Evolutionary conservation across 2,888 invertebrate genomes (phyloP).

Genomic region (Eristalis arbustorum): DNA sequence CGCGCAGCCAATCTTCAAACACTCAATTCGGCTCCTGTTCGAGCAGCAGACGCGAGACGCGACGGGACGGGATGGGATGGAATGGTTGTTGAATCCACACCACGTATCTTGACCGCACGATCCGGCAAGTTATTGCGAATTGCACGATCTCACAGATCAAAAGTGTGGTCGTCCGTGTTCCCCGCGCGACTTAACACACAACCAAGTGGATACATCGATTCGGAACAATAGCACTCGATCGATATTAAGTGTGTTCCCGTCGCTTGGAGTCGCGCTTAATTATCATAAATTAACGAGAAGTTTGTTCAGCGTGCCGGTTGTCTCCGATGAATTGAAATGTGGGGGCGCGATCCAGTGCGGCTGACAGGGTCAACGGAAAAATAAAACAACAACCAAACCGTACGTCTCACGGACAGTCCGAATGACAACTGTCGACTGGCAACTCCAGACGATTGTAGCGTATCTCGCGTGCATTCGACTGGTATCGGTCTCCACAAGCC

Average conservation of each 20-base stretch:
- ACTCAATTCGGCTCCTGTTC: constrained; percentile 12
- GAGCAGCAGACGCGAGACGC: not conserved
- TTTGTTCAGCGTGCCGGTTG: constrained; percentile 24
- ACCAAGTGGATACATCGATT: not conserved
- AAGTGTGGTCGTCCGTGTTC: not conserved
- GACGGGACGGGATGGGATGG: not conserved
- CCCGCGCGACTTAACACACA: constrained; percentile 11
- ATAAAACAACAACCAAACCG: constrained; percentile 20
- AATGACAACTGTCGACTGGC: constrained; percentile 61
- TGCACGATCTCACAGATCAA: not conserved
- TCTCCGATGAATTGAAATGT: not conserved
- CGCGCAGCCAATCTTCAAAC: constrained; percentile 32
- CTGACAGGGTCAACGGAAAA: not conserved
- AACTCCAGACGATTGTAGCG: constrained; percentile 27
- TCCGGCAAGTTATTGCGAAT: not conserved
- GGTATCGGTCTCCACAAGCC: constrained; percentile 11
- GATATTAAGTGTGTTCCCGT: constrained; percentile 3
- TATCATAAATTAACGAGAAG: constrained; percentile 59
- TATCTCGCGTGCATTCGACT: constrained; percentile 44
- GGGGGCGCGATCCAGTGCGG: not conserved
- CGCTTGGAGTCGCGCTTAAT: constrained; percentile 42
- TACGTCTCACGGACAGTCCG: constrained; percentile 45
- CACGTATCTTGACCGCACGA: constrained; percentile 1
- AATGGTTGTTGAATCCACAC: constrained; percentile 1
- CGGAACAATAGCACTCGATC: constrained; percentile 24